These are phyloP conservation scores for Agrochola litura DNA, from an alignment of 2,888 invertebrate genomes.

Conservation along the genomic window DNA sequence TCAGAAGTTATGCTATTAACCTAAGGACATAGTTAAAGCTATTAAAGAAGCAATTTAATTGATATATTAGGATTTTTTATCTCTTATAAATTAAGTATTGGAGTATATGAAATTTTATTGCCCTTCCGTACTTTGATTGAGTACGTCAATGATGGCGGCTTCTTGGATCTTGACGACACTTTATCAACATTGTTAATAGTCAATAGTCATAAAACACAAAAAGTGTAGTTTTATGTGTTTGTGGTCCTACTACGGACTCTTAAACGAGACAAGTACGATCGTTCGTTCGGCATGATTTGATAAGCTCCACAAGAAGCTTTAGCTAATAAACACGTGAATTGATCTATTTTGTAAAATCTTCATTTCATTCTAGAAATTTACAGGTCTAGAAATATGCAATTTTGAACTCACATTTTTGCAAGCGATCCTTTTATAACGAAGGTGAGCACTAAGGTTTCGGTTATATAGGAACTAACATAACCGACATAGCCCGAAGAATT, in stretches of 20 bases:
- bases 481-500: too few relatives aligned
- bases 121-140: conserved; percentile 62
- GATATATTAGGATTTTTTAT: conserved; percentile 63
- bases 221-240: conserved; percentile 51
- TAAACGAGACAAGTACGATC: neutral
- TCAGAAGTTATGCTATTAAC: conserved; percentile 53
- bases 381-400: neutral
- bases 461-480: too few relatives aligned
- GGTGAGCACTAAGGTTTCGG: too few relatives aligned
- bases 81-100: conserved; percentile 57
- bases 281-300: neutral
- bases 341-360: too few relatives aligned
- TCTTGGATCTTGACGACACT: conserved; percentile 67
- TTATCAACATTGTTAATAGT: conserved; percentile 44
- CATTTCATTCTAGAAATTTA: neutral
- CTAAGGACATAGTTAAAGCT: conserved; percentile 65
- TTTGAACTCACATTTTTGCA: neutral
- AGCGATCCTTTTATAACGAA: neutral
- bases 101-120: conserved; percentile 66
- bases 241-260: conserved; percentile 28
- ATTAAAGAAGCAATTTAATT: conserved; percentile 65
- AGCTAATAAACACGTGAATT: neutral
- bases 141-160: conserved; percentile 65
- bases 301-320: neutral
- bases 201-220: conserved; percentile 73